Conservation (phyloP, 2,888 invertebrate genomes). For the Diaprepes abbreviatus region DNA sequence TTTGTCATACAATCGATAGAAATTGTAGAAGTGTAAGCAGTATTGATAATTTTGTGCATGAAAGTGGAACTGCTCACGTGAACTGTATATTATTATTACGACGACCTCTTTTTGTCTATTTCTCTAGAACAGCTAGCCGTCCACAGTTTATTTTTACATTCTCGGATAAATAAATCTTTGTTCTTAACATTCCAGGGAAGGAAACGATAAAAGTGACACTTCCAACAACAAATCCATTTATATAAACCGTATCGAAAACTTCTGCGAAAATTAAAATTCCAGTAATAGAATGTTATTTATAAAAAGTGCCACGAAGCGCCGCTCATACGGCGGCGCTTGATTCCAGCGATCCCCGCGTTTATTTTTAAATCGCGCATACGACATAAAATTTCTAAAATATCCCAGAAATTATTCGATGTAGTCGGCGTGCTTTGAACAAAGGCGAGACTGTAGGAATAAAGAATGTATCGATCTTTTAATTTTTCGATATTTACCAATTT, state of each 20-base stretch:
- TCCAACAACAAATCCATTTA: constrained; percentile 34
- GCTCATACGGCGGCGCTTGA: constrained; percentile 12
- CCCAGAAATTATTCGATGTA: constrained; percentile 14
- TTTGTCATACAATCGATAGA: too few relatives aligned
- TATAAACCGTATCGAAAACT: constrained; percentile 18
- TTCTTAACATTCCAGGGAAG: background rate
- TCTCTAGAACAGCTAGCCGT: too few relatives aligned
- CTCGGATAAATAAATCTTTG: too few relatives aligned
- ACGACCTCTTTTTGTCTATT: too few relatives aligned
- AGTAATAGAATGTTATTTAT: constrained; percentile 32
- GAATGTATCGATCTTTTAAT: background rate
- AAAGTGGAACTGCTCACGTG: too few relatives aligned
- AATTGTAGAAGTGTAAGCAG: too few relatives aligned
- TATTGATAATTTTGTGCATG: too few relatives aligned
- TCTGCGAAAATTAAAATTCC: constrained; percentile 29
- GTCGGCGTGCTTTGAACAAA: constrained; percentile 22
- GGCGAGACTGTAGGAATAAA: background rate
- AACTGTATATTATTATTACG: too few relatives aligned
- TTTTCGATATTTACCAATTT: background rate
- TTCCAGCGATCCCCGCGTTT: constrained; percentile 8
- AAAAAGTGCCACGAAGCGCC: constrained; percentile 12
- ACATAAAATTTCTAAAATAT: constrained; percentile 28
- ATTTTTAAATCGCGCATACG: constrained; percentile 24
- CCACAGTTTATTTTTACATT: too few relatives aligned
- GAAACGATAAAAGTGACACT: constrained; percentile 8